Percentiles rank a stretch among this genome's conserved stretches.
These are phyloP conservation scores for Holcopasites calliopsidis DNA, from an alignment of 1,140 invertebrate genomes.

Conservation along the genomic window DNA sequence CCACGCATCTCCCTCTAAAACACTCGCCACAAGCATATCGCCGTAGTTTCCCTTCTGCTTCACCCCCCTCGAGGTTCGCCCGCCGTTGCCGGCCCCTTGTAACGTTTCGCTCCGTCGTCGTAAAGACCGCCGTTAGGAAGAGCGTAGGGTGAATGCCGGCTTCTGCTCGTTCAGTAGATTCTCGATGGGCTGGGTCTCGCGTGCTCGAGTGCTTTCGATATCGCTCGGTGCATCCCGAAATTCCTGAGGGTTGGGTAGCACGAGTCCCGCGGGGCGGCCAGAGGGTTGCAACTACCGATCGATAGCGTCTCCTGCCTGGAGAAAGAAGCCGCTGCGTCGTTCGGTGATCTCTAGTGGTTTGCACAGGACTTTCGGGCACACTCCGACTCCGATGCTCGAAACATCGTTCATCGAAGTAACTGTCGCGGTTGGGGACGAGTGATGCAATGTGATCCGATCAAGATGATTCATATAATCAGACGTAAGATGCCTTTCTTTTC, in stretches of 20 bases:
- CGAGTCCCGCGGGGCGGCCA: not conserved
- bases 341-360: constrained; percentile 49
- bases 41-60: no score
- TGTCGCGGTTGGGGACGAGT: no score
- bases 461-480: no score
- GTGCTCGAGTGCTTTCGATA: constrained; percentile 17
- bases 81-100: no score
- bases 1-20: no score
- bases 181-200: constrained; percentile 8
- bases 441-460: no score
- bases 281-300: constrained; percentile 14
- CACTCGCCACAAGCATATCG: no score
- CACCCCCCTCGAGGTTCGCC: no score
- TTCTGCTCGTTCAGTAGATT: not conserved
- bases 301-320: constrained; percentile 41
- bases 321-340: constrained; percentile 34
- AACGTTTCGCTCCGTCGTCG: not conserved
- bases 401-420: no score
- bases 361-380: constrained; percentile 50
- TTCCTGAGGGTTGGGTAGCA: constrained; percentile 40
- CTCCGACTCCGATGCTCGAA: no score
- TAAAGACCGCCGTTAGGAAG: not conserved
- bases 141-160: not conserved
- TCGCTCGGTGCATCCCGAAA: constrained; percentile 39
- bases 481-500: no score